Evolutionary conservation across 2,797 vertebrate genomes (phyloP), one percentile per base, ranked within the genome.

Genomic region (Gymnodraco acuticeps): DNA sequence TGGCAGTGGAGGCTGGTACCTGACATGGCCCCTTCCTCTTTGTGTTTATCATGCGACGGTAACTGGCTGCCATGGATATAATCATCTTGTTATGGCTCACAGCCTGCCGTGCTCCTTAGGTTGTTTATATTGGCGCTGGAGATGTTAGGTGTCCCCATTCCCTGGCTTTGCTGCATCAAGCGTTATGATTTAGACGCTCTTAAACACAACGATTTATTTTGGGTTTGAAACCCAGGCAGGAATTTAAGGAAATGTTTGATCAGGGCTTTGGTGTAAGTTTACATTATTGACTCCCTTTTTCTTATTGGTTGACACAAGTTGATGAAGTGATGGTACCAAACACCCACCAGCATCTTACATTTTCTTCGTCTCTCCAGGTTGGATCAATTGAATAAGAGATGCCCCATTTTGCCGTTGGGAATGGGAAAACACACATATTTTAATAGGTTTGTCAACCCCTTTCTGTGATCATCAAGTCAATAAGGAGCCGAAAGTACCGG

Each of bases 71-170:
- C 78, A 81, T 78, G 69, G 50, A 84, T 82, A 64, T 89, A 90
- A 90, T 92, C 89, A 70, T 86, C 78, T 82, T 84, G 86, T 89
- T 87, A 83, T 75, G 87, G 83, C 80, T 88, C 81, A 78, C 84
- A 78, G 74, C 59, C 45, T 46, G 66, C 83, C 59, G 41, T 75
- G 84, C 88, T 88, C 82, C 82, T 86, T 82, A 80, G 76, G 81
- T 81, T 88, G 83, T 90, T 91, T 88, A 73, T 82, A 75, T 91
- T 89, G 83, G 84, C 70, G 5, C 72, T 51, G 47, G 59, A 70
- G 75, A 73, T 64, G 73, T 83, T 74, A 68, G 83, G 72, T 31
- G 81, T 84, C 81, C 86, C 77, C 65, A 56, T 81, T 87, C 77
- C 12, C 58, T 77, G 78, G 84, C 77, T 79, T 77, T 85, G 64